phyloP scores from a whole-genome alignment of 1,140 invertebrate genomes.

The Homarus americanus region DNA sequence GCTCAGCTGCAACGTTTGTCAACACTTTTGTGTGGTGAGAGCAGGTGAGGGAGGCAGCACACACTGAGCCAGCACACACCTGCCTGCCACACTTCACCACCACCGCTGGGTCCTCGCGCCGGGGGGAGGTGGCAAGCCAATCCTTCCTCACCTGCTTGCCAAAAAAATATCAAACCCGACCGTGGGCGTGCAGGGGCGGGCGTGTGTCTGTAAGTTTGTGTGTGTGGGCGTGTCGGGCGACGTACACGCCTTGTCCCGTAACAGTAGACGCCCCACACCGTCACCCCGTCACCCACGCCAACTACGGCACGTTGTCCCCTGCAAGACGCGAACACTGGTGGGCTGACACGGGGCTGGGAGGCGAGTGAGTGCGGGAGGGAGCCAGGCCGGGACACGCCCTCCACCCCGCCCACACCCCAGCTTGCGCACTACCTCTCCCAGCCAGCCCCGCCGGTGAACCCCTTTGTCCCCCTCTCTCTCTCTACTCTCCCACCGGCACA shows the following conservation, averaged over 20 bases:
- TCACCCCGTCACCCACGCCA: slow-evolving; percentile 17
- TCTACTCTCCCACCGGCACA: neutral
- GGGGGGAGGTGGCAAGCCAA: slow-evolving; percentile 2
- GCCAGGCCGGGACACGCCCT: slow-evolving; percentile 31
- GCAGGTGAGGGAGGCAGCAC: too few relatives aligned
- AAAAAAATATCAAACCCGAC: neutral
- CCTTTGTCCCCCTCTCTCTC: neutral
- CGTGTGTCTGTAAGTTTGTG: slow-evolving; percentile 15
- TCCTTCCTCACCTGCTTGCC: too few relatives aligned
- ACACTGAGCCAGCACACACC: too few relatives aligned
- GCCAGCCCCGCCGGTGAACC: neutral
- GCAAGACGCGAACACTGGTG: slow-evolving; percentile 30
- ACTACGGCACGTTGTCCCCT: neutral
- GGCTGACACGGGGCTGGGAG: slow-evolving; percentile 14
- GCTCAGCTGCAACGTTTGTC: neutral
- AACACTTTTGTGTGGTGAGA: too few relatives aligned
- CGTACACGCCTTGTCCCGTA: slow-evolving; percentile 10
- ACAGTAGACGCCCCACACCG: slow-evolving; percentile 19
- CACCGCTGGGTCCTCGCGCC: too few relatives aligned
- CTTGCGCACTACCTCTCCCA: slow-evolving; percentile 28
- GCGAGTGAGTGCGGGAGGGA: slow-evolving; percentile 32
- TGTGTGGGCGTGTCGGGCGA: slow-evolving; percentile 28
- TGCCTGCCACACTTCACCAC: too few relatives aligned
- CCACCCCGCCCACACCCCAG: slow-evolving; percentile 36
- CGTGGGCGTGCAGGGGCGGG: slow-evolving; percentile 38